phyloP scores from a whole-genome alignment of 2,797 vertebrate genomes.

The Hydrophis major region DNA sequence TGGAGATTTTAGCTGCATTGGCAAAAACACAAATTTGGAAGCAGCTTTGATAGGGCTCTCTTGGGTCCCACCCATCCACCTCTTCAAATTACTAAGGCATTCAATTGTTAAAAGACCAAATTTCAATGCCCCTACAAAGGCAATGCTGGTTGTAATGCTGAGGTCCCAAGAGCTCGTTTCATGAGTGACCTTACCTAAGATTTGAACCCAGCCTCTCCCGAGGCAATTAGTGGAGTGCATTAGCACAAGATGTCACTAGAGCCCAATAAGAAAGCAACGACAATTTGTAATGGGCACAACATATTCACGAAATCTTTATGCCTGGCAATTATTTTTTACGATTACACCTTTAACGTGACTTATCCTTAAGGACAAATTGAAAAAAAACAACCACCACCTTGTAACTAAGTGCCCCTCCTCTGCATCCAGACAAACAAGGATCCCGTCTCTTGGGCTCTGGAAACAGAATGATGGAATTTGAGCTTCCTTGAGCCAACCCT shows the following conservation, averaged over 20 bases:
- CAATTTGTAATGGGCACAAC: constrained; percentile 41
- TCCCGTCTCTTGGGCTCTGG: background rate
- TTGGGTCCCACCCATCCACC: background rate
- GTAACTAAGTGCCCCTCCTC: constrained; percentile 25
- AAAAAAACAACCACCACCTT: constrained; percentile 1
- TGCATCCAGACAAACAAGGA: constrained; percentile 25
- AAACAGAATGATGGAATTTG: background rate
- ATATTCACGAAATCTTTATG: constrained; percentile 45
- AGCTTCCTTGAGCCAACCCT: background rate
- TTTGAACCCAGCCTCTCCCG: constrained; percentile 30
- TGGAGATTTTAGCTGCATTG: constrained; percentile 11
- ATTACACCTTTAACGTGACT: constrained; percentile 44
- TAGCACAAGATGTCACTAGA: constrained; percentile 10
- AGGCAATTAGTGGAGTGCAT: constrained; percentile 20
- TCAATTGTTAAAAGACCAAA: constrained; percentile 8
- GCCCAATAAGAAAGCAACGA: constrained; percentile 26
- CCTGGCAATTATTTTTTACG: constrained; percentile 44
- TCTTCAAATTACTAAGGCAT: constrained; percentile 14
- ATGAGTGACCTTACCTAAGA: constrained; percentile 23
- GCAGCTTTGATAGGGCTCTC: constrained; percentile 8
- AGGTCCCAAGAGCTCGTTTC: constrained; percentile 11
- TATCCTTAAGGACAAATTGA: constrained; percentile 44
- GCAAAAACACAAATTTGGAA: constrained; percentile 8
- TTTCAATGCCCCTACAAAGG: background rate
- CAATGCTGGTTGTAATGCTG: background rate